Conservation (phyloP, 2,113 vertebrate genomes). For the Hippocampus comes region DNA sequence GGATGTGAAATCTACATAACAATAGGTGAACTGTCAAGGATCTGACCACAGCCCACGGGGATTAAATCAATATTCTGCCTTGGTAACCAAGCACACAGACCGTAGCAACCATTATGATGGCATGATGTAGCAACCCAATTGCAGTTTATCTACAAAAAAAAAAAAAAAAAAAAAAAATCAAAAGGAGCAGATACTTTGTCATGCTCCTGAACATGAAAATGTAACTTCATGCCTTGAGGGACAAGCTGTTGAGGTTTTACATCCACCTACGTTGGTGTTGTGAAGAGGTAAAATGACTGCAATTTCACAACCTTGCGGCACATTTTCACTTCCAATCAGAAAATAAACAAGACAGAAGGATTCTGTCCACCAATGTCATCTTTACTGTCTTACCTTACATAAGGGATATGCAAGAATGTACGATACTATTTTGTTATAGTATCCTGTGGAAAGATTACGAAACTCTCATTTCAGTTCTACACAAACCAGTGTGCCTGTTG, state of each 20-base stretch:
- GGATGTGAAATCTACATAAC: slow-evolving; percentile 61
- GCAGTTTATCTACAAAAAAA: neutral
- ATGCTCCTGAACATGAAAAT: slow-evolving; percentile 16
- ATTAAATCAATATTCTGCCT: slow-evolving; percentile 55
- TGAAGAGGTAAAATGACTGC: slow-evolving; percentile 9
- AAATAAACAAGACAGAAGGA: neutral
- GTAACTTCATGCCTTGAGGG: slow-evolving; percentile 25
- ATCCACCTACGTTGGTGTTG: neutral
- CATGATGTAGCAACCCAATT: neutral
- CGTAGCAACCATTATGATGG: slow-evolving; percentile 48
- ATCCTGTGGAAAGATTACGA: slow-evolving; percentile 39
- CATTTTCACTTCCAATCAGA: slow-evolving; percentile 9
- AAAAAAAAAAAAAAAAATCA: neutral
- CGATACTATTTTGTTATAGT: slow-evolving; percentile 13
- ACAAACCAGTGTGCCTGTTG: slow-evolving; percentile 37
- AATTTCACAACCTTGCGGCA: slow-evolving; percentile 32
- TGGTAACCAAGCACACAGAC: slow-evolving; percentile 40
- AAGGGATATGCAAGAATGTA: neutral
- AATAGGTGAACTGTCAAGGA: slow-evolving; percentile 54
- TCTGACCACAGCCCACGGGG: slow-evolving; percentile 48
- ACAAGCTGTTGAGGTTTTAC: slow-evolving; percentile 20
- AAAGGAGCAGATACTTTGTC: slow-evolving; percentile 8
- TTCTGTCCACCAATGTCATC: neutral
- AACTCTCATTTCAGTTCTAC: slow-evolving; percentile 38
- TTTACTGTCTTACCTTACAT: slow-evolving; percentile 16